Evolutionary conservation across 2,888 invertebrate genomes (phyloP), one percentile per base, ranked within the genome.

Genomic region (Tinea pellionella): DNA sequence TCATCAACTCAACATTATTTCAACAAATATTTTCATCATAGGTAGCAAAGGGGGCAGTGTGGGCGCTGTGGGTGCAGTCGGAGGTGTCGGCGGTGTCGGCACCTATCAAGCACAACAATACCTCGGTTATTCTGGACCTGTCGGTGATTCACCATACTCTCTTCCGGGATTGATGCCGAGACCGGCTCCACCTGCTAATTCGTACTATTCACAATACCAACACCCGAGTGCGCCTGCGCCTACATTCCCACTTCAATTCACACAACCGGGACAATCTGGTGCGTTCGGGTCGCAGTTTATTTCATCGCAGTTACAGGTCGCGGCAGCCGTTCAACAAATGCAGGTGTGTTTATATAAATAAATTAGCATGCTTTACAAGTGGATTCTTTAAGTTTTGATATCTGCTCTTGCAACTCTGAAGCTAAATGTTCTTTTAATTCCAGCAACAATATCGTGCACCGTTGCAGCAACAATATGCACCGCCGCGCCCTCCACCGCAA

Each of bases 201-300:
- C 85, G 1, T 87, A 87, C 77, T 88, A 88, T 74, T 80, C 88
- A 65, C 83, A 83, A 60, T 86, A 87, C 72, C 86, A 85, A 72
- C 82, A 79, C 65, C 77, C 80, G 15, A 65, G 77, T 18, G 90
- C 91, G 60, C 90, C 90, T 18, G 90, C 91, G 61, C 89, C 90
- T 62, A 89, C 89, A 7, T 90, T 90, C 67, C 90, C 89, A 63
- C 80, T 88, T 65, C 92, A 91, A 73, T 91, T 89, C 75, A 89
- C 91, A 61, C 90, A 90, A 68, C 90, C 88, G 0, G 88, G 89
- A 63, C 80, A 89, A 68, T 88, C 88, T 11, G 82, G 78, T 63
- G 86, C 89, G 9, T 86, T 84, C 68, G 74, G 78, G 64, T 84
- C 85, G 61, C 86, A 85, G 71, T 85, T 81, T 70, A 74, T 86